Evolutionary conservation across 2,113 vertebrate genomes (phyloP).

Genomic region (Atherinomorus stipes): DNA sequence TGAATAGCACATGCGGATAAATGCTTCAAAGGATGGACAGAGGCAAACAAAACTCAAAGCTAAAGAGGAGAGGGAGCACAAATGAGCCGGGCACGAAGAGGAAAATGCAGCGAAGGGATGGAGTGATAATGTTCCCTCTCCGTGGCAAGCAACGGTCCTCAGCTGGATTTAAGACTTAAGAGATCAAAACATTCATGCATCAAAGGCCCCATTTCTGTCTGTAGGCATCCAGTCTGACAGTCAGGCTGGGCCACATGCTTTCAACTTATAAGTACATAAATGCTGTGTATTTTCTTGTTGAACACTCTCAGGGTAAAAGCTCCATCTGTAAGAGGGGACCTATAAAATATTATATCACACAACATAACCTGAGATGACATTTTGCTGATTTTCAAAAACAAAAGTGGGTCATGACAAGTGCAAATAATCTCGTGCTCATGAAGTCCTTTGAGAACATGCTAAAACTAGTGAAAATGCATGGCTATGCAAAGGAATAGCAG

Average conservation of each 20-base stretch:
- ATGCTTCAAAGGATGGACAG: slow-evolving; percentile 49
- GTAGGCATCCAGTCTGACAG: slow-evolving; percentile 60
- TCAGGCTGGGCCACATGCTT: slow-evolving; percentile 23
- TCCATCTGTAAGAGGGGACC: neutral
- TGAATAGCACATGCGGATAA: slow-evolving; percentile 52
- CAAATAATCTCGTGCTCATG: neutral
- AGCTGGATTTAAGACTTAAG: slow-evolving; percentile 71
- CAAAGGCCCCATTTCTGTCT: slow-evolving; percentile 71
- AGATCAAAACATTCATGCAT: slow-evolving; percentile 74
- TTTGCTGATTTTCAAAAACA: slow-evolving; percentile 8
- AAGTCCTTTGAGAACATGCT: neutral
- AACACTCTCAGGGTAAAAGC: slow-evolving; percentile 16
- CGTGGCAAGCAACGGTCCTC: slow-evolving; percentile 52
- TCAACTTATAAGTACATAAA: slow-evolving; percentile 55
- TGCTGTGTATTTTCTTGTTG: slow-evolving; percentile 29
- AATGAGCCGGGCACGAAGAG: slow-evolving; percentile 6
- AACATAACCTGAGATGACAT: slow-evolving; percentile 19
- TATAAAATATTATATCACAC: slow-evolving; percentile 5
- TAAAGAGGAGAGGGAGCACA: slow-evolving; percentile 7
- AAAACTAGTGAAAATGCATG: slow-evolving; percentile 24
- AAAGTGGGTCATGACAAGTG: neutral
- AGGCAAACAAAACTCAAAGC: slow-evolving; percentile 37
- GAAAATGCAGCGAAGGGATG: slow-evolving; percentile 56
- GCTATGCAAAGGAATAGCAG: slow-evolving; percentile 1
- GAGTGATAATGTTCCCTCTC: slow-evolving; percentile 61